phyloP scores from a whole-genome alignment of 2,797 vertebrate species.

The Prunella strophiata region DNA sequence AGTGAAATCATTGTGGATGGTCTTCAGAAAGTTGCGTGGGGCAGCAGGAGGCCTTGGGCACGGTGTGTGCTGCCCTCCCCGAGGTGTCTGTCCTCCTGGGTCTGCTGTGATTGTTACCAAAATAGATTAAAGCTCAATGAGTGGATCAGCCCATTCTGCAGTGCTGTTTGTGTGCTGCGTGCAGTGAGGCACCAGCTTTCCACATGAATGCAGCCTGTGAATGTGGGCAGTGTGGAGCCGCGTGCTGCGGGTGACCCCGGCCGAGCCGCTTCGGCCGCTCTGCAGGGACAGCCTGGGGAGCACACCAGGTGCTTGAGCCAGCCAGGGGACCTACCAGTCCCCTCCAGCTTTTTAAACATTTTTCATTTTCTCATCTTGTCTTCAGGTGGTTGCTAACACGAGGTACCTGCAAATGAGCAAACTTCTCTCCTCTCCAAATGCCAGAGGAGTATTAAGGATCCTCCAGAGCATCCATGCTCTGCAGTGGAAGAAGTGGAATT shows the following conservation, averaged over 20 bases:
- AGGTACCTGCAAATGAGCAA: not conserved
- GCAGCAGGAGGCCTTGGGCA: not conserved
- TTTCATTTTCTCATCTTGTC: not conserved
- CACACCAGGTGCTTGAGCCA: fast-evolving
- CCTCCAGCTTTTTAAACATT: not conserved
- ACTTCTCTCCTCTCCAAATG: not conserved
- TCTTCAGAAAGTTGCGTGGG: not conserved
- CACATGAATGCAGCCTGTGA: not conserved
- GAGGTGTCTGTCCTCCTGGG: not conserved
- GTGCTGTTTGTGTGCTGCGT: not conserved
- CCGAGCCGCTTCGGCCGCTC: not conserved
- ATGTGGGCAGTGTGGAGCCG: not conserved
- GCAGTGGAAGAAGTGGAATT: not conserved
- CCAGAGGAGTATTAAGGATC: not conserved
- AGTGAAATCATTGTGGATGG: fast-evolving
- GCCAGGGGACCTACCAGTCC: fast-evolving
- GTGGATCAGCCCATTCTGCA: not conserved
- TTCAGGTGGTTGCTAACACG: not conserved
- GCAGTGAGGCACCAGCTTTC: not conserved
- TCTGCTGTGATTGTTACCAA: not conserved
- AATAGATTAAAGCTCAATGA: not conserved
- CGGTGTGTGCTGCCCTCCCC: not conserved
- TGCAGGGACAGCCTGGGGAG: not conserved
- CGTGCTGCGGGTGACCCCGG: not conserved
- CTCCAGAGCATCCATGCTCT: fast-evolving